phyloP scores from a whole-genome alignment of 2,888 invertebrate genomes.

The Orgyia antiqua region DNA sequence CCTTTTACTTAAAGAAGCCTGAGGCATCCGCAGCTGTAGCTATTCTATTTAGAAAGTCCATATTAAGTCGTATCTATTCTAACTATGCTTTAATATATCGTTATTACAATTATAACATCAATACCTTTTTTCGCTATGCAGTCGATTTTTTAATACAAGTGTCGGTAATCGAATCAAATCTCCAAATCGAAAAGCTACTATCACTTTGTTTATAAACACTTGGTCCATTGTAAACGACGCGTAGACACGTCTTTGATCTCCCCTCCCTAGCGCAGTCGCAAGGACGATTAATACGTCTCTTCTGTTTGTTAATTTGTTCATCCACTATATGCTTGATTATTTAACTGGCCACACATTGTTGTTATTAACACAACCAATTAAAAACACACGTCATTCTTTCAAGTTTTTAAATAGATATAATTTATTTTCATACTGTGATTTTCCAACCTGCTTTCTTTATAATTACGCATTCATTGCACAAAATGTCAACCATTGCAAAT shows the following conservation, averaged over 20 bases:
- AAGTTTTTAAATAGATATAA: no score
- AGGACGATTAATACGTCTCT: slow-evolving; percentile 25
- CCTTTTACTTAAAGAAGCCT: no score
- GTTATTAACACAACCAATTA: neutral
- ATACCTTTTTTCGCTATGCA: no score
- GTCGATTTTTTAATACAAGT: no score
- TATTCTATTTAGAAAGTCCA: no score
- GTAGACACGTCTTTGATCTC: slow-evolving; percentile 34
- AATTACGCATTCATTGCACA: slow-evolving; percentile 1
- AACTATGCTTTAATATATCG: no score
- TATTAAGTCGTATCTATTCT: no score
- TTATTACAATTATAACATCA: no score
- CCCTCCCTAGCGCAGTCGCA: slow-evolving; percentile 17
- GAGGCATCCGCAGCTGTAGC: no score
- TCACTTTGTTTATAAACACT: slow-evolving; percentile 39
- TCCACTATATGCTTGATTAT: slow-evolving; percentile 15
- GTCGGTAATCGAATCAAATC: no score
- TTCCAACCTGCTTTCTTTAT: neutral
- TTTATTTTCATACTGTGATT: neutral
- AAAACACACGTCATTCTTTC: neutral
- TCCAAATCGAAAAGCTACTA: no score
- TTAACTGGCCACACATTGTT: slow-evolving; percentile 2
- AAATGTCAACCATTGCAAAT: slow-evolving; percentile 22
- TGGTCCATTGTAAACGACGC: slow-evolving; percentile 23
- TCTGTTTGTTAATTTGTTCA: slow-evolving; percentile 26